Conservation (phyloP, 1,140 invertebrate species). For the Pseudomyrmex sp. region DNA sequence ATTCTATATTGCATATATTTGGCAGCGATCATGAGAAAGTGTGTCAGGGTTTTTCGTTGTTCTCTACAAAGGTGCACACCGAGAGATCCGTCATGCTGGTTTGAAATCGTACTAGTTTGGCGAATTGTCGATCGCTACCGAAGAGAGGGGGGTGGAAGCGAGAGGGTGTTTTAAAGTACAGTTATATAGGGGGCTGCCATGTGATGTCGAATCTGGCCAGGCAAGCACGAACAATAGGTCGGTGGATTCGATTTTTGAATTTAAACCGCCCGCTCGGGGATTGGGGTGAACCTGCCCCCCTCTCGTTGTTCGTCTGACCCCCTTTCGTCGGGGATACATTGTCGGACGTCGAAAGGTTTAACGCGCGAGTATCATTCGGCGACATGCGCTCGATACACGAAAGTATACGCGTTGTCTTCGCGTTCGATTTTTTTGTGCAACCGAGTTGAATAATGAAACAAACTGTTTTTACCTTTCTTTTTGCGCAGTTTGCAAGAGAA, state of each 20-base stretch:
- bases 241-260: constrained; percentile 84
- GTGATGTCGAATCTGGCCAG: constrained; percentile 75
- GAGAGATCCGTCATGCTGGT: constrained; percentile 10
- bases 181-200: constrained; percentile 66
- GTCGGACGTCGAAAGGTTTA: constrained; percentile 70
- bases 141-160: neutral
- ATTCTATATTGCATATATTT: constrained; percentile 35
- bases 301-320: constrained; percentile 30
- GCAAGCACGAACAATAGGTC: constrained; percentile 77
- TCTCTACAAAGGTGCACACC: neutral
- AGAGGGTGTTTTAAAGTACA: constrained; percentile 68
- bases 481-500: neutral
- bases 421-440: constrained; percentile 7
- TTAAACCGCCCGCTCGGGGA: constrained; percentile 80
- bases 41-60: constrained; percentile 9
- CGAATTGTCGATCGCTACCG: constrained; percentile 34
- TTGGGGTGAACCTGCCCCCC: constrained; percentile 76
- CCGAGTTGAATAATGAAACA: constrained; percentile 5
- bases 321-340: constrained; percentile 69
- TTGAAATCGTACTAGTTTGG: constrained; percentile 54
- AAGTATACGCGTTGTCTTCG: constrained; percentile 27
- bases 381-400: constrained; percentile 1
- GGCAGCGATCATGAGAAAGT: constrained; percentile 20
- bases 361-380: constrained; percentile 58
- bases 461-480: neutral